Evolutionary conservation across 2,113 vertebrate genomes (phyloP), one percentile per base, ranked within the genome.

Genomic region (Ptilorrhoa leucosticta): DNA sequence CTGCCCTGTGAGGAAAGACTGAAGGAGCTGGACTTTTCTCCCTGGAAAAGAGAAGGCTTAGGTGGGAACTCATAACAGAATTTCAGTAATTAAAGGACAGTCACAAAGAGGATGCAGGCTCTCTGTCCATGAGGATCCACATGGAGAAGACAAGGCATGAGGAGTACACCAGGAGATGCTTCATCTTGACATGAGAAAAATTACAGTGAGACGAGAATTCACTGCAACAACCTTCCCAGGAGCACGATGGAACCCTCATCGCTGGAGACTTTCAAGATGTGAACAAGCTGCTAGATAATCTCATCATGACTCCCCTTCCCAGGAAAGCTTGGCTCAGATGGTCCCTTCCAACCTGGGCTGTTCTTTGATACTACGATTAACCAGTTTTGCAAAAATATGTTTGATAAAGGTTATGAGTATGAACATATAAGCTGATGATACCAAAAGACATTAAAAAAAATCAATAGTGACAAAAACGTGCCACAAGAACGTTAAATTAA

Each of bases 291-390:
- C 26, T 51, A 40, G 23, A 70, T 33, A 65, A 75, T 15, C 15
- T 47, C 24, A 27, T 40, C 6, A 10, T 71, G 14, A 16, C 8
- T 65, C 15, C 22, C 33, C 30, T 75, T 78, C 40, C 26, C 15
- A 86, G 9, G 20, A 53, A 78, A 60, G 11, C 26, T 30, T 40
- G 22, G 48, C 53, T 21, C 24, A 68, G 13, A 33, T 21, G 8
- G 23, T 42, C 21, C 16, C 30, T 69, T 83, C 26, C 44, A 60
- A 35, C 3, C 9, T n/a, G 26, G 15, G 19, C 54, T 83, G 13
- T 64, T 75, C 66, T 79, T 33, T 0, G 0, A 42, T 6, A 70
- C 6, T 13, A 31, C 0, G 0, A 37, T 79, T 79, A 57, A 61
- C 22, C 19, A n/a, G 37, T 65, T 89, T 78, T 81, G 24, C 47